phyloP scores from a whole-genome alignment of 2,888 invertebrate genomes.

The Homarus gammarus region DNA sequence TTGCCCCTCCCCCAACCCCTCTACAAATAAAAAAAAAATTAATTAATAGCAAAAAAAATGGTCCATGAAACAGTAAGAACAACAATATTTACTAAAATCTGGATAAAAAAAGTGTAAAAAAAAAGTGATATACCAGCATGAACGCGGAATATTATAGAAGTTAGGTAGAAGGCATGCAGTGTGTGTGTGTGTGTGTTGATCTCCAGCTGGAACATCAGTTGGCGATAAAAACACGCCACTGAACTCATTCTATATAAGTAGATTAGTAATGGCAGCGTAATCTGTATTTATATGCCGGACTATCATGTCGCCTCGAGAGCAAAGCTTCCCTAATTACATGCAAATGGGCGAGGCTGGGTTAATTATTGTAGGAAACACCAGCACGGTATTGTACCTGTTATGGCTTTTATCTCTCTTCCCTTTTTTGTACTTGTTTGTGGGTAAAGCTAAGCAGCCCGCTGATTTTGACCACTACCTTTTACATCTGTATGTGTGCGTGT shows the following conservation, averaged over 20 bases:
- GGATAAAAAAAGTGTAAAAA: too few species aligned
- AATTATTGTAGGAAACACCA: constrained; percentile 7
- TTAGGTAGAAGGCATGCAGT: not conserved
- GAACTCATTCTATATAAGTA: constrained; percentile 9
- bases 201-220: not conserved
- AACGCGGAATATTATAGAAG: too few species aligned
- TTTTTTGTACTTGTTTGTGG: not conserved
- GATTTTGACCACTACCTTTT: too few species aligned
- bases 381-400: not conserved
- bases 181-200: not conserved
- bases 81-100: too few species aligned
- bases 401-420: not conserved
- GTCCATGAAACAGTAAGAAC: too few species aligned
- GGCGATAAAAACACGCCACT: not conserved
- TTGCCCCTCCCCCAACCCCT: too few species aligned
- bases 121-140: too few species aligned
- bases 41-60: too few species aligned
- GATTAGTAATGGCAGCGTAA: constrained; percentile 23
- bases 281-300: not conserved
- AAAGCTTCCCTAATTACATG: constrained; percentile 21
- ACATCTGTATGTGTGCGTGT: constrained; percentile 15
- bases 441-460: too few species aligned
- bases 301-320: not conserved
- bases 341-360: constrained; percentile 10
- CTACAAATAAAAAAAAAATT: too few species aligned